These are phyloP conservation scores for Sinella curviseta DNA, from an alignment of 1,140 invertebrate species.

Conservation along the genomic window DNA sequence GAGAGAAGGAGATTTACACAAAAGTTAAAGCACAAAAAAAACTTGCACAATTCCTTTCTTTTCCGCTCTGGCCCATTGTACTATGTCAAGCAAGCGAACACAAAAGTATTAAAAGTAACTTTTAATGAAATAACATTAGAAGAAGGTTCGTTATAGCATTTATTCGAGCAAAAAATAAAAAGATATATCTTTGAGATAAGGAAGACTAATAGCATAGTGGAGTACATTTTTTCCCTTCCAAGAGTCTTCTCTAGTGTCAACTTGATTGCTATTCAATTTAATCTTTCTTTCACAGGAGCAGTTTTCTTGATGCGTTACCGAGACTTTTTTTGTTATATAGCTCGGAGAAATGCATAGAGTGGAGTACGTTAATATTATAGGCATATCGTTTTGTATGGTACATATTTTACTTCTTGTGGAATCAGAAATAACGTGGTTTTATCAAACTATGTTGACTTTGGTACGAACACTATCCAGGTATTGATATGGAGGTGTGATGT, in stretches of 20 bases:
- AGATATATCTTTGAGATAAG: background rate
- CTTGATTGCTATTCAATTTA: conserved; percentile 22
- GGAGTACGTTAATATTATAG: no score
- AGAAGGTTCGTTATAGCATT: background rate
- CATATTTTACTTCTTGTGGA: no score
- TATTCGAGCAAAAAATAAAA: background rate
- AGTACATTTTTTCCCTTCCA: background rate
- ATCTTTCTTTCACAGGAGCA: conserved; percentile 4
- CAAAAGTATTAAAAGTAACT: conserved; percentile 15
- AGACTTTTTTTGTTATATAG: no score
- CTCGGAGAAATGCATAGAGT: no score
- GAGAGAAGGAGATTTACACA: no score
- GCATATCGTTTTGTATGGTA: no score
- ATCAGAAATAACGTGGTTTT: no score
- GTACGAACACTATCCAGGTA: no score
- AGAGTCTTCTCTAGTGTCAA: conserved; percentile 2
- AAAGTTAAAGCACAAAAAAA: no score
- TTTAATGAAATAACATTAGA: conserved; percentile 2
- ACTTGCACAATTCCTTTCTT: background rate
- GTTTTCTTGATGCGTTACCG: background rate
- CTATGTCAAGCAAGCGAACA: background rate
- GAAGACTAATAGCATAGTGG: background rate
- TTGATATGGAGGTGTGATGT: no score
- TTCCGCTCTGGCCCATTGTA: background rate
- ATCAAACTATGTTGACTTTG: no score